phyloP scores from a whole-genome alignment of 2,797 vertebrate species.

The Bradypodion ventrale region DNA sequence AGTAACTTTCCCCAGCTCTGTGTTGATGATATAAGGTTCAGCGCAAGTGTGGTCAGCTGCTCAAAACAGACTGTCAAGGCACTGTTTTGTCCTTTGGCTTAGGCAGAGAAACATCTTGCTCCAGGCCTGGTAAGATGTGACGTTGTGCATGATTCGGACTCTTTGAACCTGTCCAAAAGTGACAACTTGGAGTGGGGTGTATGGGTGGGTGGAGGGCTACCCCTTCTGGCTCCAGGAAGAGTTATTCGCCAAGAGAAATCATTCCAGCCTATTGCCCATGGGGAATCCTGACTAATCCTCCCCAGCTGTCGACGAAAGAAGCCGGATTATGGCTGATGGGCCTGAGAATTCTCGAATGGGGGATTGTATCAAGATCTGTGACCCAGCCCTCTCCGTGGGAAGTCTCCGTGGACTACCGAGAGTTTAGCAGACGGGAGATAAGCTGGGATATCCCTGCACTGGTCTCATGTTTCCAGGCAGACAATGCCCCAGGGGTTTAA shows the following conservation, averaged over 20 bases:
- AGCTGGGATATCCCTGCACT: background rate
- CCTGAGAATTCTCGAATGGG: background rate
- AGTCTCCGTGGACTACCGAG: background rate
- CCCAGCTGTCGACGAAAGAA: background rate
- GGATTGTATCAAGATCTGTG: background rate
- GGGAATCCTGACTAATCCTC: constrained; percentile 31
- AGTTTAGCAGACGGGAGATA: background rate
- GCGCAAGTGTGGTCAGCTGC: background rate
- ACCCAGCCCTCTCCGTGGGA: constrained; percentile 10
- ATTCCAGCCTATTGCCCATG: background rate
- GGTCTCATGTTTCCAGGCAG: background rate
- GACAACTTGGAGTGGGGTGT: background rate
- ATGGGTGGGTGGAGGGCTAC: background rate
- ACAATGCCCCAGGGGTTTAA: background rate
- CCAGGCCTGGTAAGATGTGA: background rate
- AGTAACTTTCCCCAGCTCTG: background rate
- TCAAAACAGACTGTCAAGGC: background rate
- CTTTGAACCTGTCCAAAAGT: background rate
- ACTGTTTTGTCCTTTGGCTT: background rate
- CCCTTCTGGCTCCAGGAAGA: background rate
- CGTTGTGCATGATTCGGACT: too few species aligned
- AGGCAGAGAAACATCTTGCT: background rate
- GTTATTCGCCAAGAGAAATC: background rate
- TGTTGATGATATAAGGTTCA: background rate
- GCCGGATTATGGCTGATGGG: constrained; percentile 31